Evolutionary conservation across 35 echinoderm and acorn worm species (phyloP).

Genomic region (Chiridota heheva): DNA sequence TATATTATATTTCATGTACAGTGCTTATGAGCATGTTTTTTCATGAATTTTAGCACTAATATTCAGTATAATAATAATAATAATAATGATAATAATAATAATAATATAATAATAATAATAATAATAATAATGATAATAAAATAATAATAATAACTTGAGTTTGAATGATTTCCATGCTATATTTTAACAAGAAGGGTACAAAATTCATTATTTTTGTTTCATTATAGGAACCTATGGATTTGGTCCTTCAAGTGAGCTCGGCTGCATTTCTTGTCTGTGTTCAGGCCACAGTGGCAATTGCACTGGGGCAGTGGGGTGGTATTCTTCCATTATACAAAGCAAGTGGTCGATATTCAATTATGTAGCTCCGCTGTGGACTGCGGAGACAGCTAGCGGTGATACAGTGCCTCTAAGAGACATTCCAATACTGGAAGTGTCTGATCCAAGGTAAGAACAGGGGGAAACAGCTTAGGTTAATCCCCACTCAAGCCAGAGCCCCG

Average conservation of each 20-base stretch:
- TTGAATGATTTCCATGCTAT: no score
- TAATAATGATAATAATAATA: not conserved
- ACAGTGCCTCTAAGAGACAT: conserved; percentile 23
- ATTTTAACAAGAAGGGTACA: no score
- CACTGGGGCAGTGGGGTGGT: conserved; percentile 56
- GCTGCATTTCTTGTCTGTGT: conserved; percentile 80
- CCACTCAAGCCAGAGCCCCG: no score
- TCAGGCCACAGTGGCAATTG: conserved; percentile 80
- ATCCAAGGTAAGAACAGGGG: conserved; percentile 75
- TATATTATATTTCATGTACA: no score
- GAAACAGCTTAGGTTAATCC: no score
- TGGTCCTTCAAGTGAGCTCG: conserved; percentile 80
- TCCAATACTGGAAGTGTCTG: conserved; percentile 53
- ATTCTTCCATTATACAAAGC: conserved; percentile 30
- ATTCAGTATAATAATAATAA: no score
- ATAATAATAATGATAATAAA: no score
- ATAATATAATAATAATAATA: not conserved
- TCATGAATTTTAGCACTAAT: not conserved
- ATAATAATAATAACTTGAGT: no score
- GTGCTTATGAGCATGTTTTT: no score
- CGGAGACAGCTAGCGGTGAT: conserved; percentile 20
- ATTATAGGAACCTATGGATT: conserved; percentile 76
- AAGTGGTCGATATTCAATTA: conserved; percentile 67
- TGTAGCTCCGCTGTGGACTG: conserved; percentile 81
- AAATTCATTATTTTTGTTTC: no score